phyloP scores from a whole-genome alignment of 2,888 invertebrate species.

The Mimas tiliae region DNA sequence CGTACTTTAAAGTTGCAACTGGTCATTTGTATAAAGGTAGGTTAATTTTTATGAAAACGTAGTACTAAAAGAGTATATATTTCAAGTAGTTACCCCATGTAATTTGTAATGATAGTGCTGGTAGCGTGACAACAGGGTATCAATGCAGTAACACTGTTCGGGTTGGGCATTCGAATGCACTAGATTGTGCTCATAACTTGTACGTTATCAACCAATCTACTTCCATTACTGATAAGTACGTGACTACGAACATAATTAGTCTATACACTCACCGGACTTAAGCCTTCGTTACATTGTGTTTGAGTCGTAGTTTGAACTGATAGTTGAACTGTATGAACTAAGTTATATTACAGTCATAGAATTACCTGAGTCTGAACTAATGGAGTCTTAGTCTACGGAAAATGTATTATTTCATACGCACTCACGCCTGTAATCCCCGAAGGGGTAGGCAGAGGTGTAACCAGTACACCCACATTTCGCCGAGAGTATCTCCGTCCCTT shows the following conservation, averaged over 20 bases:
- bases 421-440: too few species aligned
- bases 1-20: too few species aligned
- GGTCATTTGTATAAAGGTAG: too few species aligned
- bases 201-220: slow-evolving; percentile 15
- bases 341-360: too few species aligned
- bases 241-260: not conserved
- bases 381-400: too few species aligned
- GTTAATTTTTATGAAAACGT: too few species aligned
- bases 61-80: not conserved
- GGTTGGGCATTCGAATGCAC: slow-evolving; percentile 17
- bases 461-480: too few species aligned
- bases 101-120: slow-evolving; percentile 13
- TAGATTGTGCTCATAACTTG: slow-evolving; percentile 1
- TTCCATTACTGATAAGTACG: slow-evolving; percentile 19
- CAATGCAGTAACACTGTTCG: slow-evolving; percentile 1
- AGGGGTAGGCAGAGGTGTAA: too few species aligned
- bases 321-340: too few species aligned
- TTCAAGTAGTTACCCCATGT: slow-evolving; percentile 3
- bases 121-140: slow-evolving; percentile 19
- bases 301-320: not conserved
- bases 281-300: not conserved
- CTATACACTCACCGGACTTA: not conserved
- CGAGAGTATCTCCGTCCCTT: too few species aligned
- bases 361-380: too few species aligned
- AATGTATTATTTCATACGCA: too few species aligned